These are phyloP conservation scores for Apamea epomidion DNA, from an alignment of 2,888 invertebrate genomes.

Conservation along the genomic window DNA sequence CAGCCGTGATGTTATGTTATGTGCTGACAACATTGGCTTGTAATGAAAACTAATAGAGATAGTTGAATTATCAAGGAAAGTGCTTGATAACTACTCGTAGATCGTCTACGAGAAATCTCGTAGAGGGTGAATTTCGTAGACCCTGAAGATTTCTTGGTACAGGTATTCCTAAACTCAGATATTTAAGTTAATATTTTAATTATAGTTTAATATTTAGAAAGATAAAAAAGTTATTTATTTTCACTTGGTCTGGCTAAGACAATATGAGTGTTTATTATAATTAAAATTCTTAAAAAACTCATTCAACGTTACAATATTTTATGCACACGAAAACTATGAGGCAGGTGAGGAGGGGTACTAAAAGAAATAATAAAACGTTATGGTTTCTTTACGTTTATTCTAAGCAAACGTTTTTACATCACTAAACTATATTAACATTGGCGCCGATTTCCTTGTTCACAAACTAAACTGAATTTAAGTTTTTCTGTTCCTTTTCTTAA, in stretches of 20 bases:
- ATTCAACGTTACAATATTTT: not conserved
- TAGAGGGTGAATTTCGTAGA: constrained; percentile 22
- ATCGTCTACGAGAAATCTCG: constrained; percentile 7
- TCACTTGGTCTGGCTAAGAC: not conserved
- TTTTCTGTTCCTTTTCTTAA: too few relatives aligned
- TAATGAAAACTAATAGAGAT: not conserved
- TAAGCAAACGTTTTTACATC: too few relatives aligned
- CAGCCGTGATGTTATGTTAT: not conserved
- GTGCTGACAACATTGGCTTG: not conserved
- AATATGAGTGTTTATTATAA: not conserved
- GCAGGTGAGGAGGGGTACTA: not conserved
- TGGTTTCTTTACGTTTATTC: too few relatives aligned
- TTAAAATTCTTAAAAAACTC: not conserved
- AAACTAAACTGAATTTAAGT: too few relatives aligned
- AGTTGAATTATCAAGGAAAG: not conserved
- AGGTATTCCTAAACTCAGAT: not conserved
- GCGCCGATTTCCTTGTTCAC: too few relatives aligned
- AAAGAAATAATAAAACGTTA: too few relatives aligned
- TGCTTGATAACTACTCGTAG: constrained; percentile 2
- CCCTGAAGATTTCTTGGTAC: not conserved
- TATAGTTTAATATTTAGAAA: not conserved
- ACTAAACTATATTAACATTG: too few relatives aligned
- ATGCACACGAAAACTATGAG: not conserved
- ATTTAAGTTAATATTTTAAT: too few relatives aligned
- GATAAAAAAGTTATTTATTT: not conserved